Conservation (phyloP, 64 coral and sea anemone genomes). For the Montipora efflorescens region DNA sequence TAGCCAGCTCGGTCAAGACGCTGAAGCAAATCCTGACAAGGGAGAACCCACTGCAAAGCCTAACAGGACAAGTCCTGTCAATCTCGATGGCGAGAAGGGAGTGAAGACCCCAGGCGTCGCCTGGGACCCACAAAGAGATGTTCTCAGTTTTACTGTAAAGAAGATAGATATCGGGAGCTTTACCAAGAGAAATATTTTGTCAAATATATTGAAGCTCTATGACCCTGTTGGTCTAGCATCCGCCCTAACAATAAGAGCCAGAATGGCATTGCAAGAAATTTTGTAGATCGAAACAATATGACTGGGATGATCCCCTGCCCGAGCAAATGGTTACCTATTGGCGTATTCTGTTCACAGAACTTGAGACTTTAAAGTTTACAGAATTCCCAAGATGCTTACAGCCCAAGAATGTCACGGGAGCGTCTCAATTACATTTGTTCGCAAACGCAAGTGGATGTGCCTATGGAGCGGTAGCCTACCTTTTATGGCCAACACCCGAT, state of each 20-base stretch:
- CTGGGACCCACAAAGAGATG: no score
- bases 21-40: not conserved
- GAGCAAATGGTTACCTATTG: conserved; percentile 21
- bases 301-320: conserved; percentile 55
- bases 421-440: not conserved
- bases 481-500: conserved; percentile 31
- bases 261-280: conserved; percentile 41
- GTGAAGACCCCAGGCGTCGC: no score
- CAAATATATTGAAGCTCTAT: conserved; percentile 28
- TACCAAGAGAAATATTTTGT: no score
- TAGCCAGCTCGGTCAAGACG: no score
- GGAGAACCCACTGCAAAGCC: no score
- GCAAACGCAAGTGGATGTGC: conserved; percentile 12
- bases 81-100: no score
- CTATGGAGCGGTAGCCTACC: conserved; percentile 8
- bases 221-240: conserved; percentile 49
- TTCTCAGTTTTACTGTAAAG: no score
- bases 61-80: no score
- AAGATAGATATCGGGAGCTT: no score
- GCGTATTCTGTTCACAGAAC: conserved; percentile 39
- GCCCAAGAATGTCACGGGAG: not conserved
- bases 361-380: not conserved
- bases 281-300: conserved; percentile 45
- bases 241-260: conserved; percentile 52
- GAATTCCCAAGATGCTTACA: conserved; percentile 53